Evolutionary conservation across 2,888 invertebrate genomes (phyloP).

Genomic region (Diplazon laetatorius): DNA sequence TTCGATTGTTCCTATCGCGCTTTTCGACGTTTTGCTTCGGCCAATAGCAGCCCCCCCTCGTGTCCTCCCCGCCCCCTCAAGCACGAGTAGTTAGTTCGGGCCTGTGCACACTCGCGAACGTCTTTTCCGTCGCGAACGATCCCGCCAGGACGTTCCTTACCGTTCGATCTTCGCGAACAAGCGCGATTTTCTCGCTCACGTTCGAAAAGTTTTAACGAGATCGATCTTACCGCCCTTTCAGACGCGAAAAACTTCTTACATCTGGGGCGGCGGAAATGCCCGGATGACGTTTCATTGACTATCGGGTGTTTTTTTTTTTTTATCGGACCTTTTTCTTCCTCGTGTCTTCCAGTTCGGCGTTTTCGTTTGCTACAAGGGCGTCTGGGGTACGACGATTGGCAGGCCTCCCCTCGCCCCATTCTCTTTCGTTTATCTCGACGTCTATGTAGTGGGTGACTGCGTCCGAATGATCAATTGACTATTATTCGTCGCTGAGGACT

Average conservation of each 20-base stretch:
- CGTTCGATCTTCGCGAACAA: slow-evolving; percentile 71
- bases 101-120: slow-evolving; percentile 24
- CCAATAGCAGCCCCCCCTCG: too few relatives aligned
- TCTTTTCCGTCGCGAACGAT: slow-evolving; percentile 23
- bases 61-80: slow-evolving; percentile 18
- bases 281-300: slow-evolving; percentile 71
- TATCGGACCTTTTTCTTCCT: slow-evolving; percentile 29
- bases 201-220: slow-evolving; percentile 75
- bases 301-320: slow-evolving; percentile 65
- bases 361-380: not conserved
- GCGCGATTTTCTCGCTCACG: slow-evolving; percentile 62
- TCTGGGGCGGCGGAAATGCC: slow-evolving; percentile 67
- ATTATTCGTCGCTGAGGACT: slow-evolving; percentile 24
- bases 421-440: slow-evolving; percentile 15
- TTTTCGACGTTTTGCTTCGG: too few relatives aligned
- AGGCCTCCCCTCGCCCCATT: too few relatives aligned
- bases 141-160: not conserved
- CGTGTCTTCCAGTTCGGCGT: slow-evolving; percentile 24
- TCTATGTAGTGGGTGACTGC: slow-evolving; percentile 21
- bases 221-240: slow-evolving; percentile 71
- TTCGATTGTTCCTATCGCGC: not conserved
- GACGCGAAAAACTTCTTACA: slow-evolving; percentile 63
- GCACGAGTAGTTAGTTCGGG: slow-evolving; percentile 39
- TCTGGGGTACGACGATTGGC: slow-evolving; percentile 34
- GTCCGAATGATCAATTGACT: not conserved